A percentile compares a stretch with the other conserved stretches of the same genome.
These are phyloP conservation scores for Peribatodes rhomboidaria DNA, from an alignment of 2,888 invertebrate species.

Conservation along the genomic window DNA sequence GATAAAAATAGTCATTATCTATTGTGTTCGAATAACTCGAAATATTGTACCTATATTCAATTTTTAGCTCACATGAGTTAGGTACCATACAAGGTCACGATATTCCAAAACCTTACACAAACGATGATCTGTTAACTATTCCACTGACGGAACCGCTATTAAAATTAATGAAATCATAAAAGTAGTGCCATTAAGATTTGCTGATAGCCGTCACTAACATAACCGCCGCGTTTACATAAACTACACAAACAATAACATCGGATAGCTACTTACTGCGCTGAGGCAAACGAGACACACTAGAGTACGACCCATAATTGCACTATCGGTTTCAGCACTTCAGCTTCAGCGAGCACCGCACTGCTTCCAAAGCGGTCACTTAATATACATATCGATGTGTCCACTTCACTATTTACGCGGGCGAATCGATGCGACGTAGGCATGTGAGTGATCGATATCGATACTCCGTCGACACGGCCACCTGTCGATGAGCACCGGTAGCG, in stretches of 20 bases:
- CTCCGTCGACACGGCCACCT: constrained; percentile 57
- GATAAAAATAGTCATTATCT: constrained; percentile 24
- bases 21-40: constrained; percentile 17
- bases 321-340: constrained; percentile 45
- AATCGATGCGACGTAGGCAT: constrained; percentile 54
- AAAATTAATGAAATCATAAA: constrained; percentile 32
- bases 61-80: neutral
- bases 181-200: constrained; percentile 26
- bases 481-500: constrained; percentile 55
- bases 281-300: constrained; percentile 62
- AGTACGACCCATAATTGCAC: constrained; percentile 66
- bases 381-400: constrained; percentile 59
- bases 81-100: constrained; percentile 17
- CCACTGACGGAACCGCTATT: neutral
- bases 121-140: neutral
- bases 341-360: constrained; percentile 51
- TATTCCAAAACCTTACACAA: neutral
- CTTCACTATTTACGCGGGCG: constrained; percentile 58
- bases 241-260: constrained; percentile 25
- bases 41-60: constrained; percentile 3
- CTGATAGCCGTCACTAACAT: constrained; percentile 14
- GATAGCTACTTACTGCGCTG: constrained; percentile 62
- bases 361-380: constrained; percentile 50
- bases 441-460: constrained; percentile 55
- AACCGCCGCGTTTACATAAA: constrained; percentile 25